Percentiles rank a stretch among this genome's conserved stretches.
These are phyloP conservation scores for Gymnarchus niloticus DNA, from an alignment of 2,113 vertebrate species.

Conservation along the genomic window DNA sequence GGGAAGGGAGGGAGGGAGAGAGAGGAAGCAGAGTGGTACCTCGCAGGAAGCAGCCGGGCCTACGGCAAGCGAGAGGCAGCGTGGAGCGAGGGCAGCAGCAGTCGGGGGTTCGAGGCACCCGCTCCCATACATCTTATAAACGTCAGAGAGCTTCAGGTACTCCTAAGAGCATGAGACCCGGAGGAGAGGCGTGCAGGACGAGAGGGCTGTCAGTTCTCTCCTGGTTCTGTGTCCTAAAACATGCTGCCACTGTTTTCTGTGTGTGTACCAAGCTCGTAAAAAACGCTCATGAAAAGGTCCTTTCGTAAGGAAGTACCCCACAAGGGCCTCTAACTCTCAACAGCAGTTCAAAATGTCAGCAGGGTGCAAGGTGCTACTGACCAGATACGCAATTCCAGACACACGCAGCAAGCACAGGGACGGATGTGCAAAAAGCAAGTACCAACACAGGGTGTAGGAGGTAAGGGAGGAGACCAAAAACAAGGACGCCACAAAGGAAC, in stretches of 20 bases:
- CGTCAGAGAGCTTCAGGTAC: constrained; percentile 71
- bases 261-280: background rate
- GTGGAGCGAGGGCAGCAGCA: constrained; percentile 47
- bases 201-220: constrained; percentile 36
- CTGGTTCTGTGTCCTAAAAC: background rate
- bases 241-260: background rate
- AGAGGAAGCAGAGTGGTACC: constrained; percentile 54
- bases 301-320: background rate
- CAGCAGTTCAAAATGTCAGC: background rate
- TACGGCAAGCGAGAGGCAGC: constrained; percentile 51
- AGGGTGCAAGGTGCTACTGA: background rate
- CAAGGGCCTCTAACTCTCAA: background rate
- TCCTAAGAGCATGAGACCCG: constrained; percentile 54
- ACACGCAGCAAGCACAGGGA: background rate
- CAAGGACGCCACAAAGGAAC: background rate
- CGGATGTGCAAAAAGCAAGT: background rate
- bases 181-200: constrained; percentile 36
- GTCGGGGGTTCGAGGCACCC: constrained; percentile 45
- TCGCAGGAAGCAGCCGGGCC: constrained; percentile 57
- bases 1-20: background rate
- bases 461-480: background rate
- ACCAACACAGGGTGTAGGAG: background rate
- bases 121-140: constrained; percentile 67
- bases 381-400: background rate
- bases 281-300: background rate